Evolutionary conservation across 37 sponge, comb jelly and placozoan species (phyloP).

Genomic region (Chondrosia reniformis): DNA sequence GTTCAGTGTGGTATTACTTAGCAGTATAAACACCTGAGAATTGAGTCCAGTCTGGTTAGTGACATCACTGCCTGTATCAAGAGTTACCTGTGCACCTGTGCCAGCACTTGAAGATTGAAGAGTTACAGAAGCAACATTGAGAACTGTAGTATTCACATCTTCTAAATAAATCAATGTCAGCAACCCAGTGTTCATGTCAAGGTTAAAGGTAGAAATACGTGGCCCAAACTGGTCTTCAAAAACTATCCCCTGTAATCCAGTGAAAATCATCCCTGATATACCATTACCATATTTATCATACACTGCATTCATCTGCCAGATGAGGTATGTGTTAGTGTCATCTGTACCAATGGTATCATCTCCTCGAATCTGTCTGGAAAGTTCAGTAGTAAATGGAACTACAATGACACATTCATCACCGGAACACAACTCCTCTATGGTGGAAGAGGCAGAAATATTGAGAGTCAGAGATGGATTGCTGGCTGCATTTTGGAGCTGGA

Average conservation of each 20-base stretch:
- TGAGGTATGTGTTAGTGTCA: conserved; percentile 43
- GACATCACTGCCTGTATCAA: conserved; percentile 53
- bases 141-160: conserved; percentile 45
- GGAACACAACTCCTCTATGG: not conserved
- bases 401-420: conserved; percentile 39
- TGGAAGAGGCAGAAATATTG: not conserved
- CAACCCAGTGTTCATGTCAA: conserved; percentile 74
- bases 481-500: conserved; percentile 11
- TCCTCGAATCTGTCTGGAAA: conserved; percentile 43
- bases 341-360: conserved; percentile 37
- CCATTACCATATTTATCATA: conserved; percentile 49
- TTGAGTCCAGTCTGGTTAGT: conserved; percentile 4
- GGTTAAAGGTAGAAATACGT: conserved; percentile 52
- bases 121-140: conserved; percentile 48
- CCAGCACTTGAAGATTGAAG: conserved; percentile 43
- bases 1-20: conserved; percentile 45
- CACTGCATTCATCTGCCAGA: conserved; percentile 26
- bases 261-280: not conserved
- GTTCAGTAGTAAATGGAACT: conserved; percentile 35
- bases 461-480: conserved; percentile 28
- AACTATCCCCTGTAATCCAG: conserved; percentile 18
- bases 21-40: conserved; percentile 25
- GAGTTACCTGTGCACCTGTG: conserved; percentile 25
- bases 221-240: conserved; percentile 67
- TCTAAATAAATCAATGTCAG: conserved; percentile 68